Evolutionary conservation across 2,888 invertebrate genomes (phyloP).

Genomic region (Drosophila basisetae): DNA sequence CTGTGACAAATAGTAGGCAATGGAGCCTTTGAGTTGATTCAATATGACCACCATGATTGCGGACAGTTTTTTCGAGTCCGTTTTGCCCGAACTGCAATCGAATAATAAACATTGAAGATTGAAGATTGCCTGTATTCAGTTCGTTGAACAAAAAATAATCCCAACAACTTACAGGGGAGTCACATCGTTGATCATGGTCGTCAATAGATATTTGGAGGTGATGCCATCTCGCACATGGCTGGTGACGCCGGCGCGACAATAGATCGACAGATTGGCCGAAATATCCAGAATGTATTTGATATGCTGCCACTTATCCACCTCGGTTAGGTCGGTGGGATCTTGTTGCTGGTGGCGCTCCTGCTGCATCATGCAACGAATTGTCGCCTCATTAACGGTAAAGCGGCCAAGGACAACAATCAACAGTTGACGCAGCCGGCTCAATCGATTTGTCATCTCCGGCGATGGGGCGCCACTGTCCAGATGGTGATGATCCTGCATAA

Average conservation of each 20-base stretch:
- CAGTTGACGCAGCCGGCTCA: conserved; percentile 90
- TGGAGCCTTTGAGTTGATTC: conserved; percentile 87
- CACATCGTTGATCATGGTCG: conserved; percentile 61
- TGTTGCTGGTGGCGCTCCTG: conserved; percentile 58
- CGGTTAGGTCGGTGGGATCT: conserved; percentile 21
- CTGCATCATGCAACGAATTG: conserved; percentile 81
- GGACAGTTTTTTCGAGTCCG: conserved; percentile 79
- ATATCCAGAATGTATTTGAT: conserved; percentile 87
- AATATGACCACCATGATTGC: conserved; percentile 87
- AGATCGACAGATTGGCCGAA: conserved; percentile 90
- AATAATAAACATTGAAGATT: background rate
- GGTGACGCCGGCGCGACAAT: conserved; percentile 89
- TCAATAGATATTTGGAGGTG: conserved; percentile 63
- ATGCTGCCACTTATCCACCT: conserved; percentile 83
- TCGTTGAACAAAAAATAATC: background rate
- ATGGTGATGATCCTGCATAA: background rate
- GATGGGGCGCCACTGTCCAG: background rate
- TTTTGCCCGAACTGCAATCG: conserved; percentile 57
- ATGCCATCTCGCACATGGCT: conserved; percentile 86
- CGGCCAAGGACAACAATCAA: conserved; percentile 91
- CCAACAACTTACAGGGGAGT: conserved; percentile 57
- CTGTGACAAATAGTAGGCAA: conserved; percentile 87
- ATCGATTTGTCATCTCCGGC: conserved; percentile 60
- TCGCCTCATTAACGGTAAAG: conserved; percentile 87
- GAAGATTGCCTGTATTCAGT: background rate